Base-by-base conservation (phyloP, 2,797 vertebrate species). In the Mormyrus proboscirostris region DNA sequence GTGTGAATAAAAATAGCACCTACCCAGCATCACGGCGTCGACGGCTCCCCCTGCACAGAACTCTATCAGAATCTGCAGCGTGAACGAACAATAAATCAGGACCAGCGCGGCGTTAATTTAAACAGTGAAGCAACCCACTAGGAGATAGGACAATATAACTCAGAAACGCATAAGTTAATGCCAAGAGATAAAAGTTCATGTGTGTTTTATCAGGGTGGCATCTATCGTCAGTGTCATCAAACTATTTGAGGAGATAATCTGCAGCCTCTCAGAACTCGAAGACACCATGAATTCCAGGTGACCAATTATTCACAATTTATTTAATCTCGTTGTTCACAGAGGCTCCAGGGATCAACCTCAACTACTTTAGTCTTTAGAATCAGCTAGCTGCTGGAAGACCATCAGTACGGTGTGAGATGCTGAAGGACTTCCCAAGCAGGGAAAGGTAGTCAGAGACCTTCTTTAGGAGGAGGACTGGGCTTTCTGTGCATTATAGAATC, bases 41-140 rank as follows among this genome's bases (percentile, higher is more conserved):
- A 99, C 97, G 69, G 99, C 99, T 93, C 99, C 99, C 90, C 99
- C 99, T 69, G 96, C 98, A 94, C 99, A 99, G 93, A 99, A 99
- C 95, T 99, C 98, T 33, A 99, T 99, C 91, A 99, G 97, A 92
- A 99, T 99, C 99, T 99, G 95, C 50, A 76, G 79, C 82, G n/a
- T 93, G 91, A 93, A 33, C 92, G 19, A 65, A 33, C 9, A 22
- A 9, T n/a, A 10, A 29, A 51, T 49, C 22, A 49, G n/a, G 79
- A 49, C 7, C 16, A 25, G 44, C 10, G 8, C 38, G 0, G 5
- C 38, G 29, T 4, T 50, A 50, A 51, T 25, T 29, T 10, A 51
- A 50, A 84, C 79, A 50, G 82, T 51, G 41, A 22, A 10, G 19
- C 41, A 84, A 50, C 9, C 82, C 47, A 50, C 47, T 51, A 50